Conservation (phyloP, 2,888 invertebrate species). For the Schizaphis graminum region DNA sequence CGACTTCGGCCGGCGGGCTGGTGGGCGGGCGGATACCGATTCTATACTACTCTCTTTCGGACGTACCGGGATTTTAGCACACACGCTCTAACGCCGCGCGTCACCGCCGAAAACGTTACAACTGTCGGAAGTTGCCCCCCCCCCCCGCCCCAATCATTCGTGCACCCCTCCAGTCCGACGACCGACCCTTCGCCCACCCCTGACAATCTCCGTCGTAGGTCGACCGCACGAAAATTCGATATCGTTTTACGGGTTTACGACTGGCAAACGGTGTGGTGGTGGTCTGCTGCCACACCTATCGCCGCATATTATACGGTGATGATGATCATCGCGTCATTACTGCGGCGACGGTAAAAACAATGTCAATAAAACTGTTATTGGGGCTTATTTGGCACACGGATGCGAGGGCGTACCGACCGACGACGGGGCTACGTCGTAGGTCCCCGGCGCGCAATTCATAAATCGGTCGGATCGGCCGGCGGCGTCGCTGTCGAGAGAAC, state of each 20-base stretch:
- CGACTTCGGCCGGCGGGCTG: not conserved
- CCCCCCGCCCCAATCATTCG: no score
- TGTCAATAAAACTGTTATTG: not conserved
- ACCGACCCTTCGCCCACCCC: not conserved
- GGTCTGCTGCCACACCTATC: not conserved
- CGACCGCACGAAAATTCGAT: conserved; percentile 9
- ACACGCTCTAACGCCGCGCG: not conserved
- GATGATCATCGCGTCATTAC: not conserved
- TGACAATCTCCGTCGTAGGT: not conserved
- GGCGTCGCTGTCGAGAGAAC: not conserved
- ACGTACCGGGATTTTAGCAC: conserved; percentile 5
- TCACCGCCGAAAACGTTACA: not conserved
- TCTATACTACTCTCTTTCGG: not conserved
- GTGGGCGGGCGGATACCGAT: not conserved
- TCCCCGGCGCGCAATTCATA: not conserved
- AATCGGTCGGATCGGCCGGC: not conserved
- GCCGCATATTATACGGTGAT: no score
- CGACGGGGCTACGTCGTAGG: not conserved
- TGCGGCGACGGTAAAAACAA: not conserved
- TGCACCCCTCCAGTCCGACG: not conserved
- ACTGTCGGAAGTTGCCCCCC: not conserved
- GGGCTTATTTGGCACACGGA: not conserved
- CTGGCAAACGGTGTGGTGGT: not conserved
- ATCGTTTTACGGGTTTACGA: conserved; percentile 14
- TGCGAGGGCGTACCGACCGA: conserved; percentile 27